A percentile compares a stretch with the other conserved stretches of the same genome.
Conservation (phyloP, 2,888 invertebrate species). For the Sesia bembeciformis region DNA sequence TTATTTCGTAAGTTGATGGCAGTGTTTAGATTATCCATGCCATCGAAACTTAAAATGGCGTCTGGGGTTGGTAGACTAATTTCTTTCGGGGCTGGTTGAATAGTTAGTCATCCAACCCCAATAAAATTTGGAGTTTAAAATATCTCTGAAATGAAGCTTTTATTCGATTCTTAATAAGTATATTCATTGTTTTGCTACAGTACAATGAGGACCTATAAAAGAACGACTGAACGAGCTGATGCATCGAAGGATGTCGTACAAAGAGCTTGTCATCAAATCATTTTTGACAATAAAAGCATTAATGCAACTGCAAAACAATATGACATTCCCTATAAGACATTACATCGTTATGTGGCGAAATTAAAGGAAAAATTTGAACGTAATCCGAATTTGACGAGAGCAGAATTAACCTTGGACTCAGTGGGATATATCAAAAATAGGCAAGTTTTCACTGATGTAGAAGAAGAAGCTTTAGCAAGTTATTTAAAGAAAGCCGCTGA, state of each 20-base stretch:
- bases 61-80: slow-evolving; percentile 9
- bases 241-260: slow-evolving; percentile 6
- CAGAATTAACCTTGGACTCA: slow-evolving; percentile 6
- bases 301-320: slow-evolving; percentile 5
- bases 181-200: slow-evolving; percentile 7
- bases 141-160: slow-evolving; percentile 6
- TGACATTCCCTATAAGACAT: slow-evolving; percentile 4
- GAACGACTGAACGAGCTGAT: slow-evolving; percentile 7
- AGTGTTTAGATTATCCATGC: slow-evolving; percentile 8
- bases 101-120: slow-evolving; percentile 10
- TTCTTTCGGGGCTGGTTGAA: slow-evolving; percentile 11
- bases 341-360: slow-evolving; percentile 6
- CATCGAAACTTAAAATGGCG: slow-evolving; percentile 6
- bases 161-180: slow-evolving; percentile 4
- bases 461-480: slow-evolving; percentile 5
- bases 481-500: slow-evolving; percentile 5
- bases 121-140: slow-evolving; percentile 5
- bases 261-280: slow-evolving; percentile 8
- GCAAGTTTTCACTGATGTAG: slow-evolving; percentile 8
- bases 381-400: slow-evolving; percentile 6
- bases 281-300: slow-evolving; percentile 7
- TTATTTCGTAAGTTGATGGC: slow-evolving; percentile 4
- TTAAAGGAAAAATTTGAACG: slow-evolving; percentile 5
- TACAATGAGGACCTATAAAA: slow-evolving; percentile 8
- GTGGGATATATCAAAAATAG: slow-evolving; percentile 7